Evolutionary conservation across 2,888 invertebrate genomes (phyloP).

Genomic region (Callyntrura sp.): DNA sequence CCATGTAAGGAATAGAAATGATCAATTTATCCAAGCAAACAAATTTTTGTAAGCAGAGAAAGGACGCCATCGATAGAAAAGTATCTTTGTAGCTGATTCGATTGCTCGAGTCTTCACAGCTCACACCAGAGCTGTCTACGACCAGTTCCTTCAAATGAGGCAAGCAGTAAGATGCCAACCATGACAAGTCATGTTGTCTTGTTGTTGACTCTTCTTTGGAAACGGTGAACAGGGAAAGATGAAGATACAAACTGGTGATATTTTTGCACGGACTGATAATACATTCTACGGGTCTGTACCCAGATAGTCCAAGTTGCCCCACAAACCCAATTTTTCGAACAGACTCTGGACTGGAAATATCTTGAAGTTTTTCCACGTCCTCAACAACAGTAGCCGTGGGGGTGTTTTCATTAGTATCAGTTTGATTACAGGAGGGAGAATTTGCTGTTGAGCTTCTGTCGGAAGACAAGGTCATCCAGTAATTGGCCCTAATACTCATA

Average conservation of each 20-base stretch:
- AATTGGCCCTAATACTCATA: constrained; percentile 52
- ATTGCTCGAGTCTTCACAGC: neutral
- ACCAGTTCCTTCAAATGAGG: constrained; percentile 53
- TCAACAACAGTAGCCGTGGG: neutral
- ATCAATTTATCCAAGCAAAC: constrained; percentile 31
- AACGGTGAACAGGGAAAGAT: too few species aligned
- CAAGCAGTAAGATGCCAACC: neutral
- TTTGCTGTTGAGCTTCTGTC: neutral
- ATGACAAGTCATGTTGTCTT: neutral
- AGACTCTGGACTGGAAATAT: constrained; percentile 21
- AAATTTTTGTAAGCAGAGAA: constrained; percentile 37
- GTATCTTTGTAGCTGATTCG: neutral
- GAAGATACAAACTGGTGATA: constrained; percentile 56
- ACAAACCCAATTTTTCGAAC: constrained; percentile 55
- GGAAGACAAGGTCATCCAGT: constrained; percentile 38
- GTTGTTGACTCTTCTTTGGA: neutral
- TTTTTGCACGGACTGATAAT: constrained; percentile 47
- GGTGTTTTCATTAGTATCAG: neutral
- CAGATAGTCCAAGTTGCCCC: constrained; percentile 18
- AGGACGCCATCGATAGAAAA: neutral
- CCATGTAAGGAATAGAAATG: constrained; percentile 40
- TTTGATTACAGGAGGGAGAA: neutral
- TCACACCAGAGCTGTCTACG: constrained; percentile 58
- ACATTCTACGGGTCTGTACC: constrained; percentile 10
- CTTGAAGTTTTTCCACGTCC: constrained; percentile 13